Percentiles rank a stretch among this genome's conserved stretches.
These are phyloP conservation scores for Drosophila subquinaria DNA, from an alignment of 2,888 invertebrate genomes.

Conservation along the genomic window DNA sequence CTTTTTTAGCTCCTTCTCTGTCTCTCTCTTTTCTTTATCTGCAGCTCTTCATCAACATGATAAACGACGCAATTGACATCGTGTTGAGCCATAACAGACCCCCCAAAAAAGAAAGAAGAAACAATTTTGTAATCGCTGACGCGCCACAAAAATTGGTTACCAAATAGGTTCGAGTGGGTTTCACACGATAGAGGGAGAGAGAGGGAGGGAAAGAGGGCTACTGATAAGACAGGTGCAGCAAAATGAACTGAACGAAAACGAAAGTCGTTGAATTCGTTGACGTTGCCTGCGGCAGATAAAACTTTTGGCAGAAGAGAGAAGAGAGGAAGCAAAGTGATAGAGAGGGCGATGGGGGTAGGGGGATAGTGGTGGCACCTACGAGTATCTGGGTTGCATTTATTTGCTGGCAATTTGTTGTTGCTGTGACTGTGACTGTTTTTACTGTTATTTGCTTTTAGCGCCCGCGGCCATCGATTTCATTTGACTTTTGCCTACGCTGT, in stretches of 20 bases:
- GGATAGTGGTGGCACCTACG: slow-evolving; percentile 25
- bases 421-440: slow-evolving; percentile 5
- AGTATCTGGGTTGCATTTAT: slow-evolving; percentile 52
- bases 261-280: slow-evolving; percentile 45
- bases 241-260: slow-evolving; percentile 48
- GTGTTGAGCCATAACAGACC: slow-evolving; percentile 47
- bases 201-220: neutral
- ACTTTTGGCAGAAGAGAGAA: slow-evolving; percentile 33
- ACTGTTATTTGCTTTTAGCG: slow-evolving; percentile 51
- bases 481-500: slow-evolving; percentile 53
- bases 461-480: slow-evolving; percentile 57
- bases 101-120: slow-evolving; percentile 17
- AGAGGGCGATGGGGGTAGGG: neutral
- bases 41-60: slow-evolving; percentile 25
- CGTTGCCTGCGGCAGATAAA: slow-evolving; percentile 54
- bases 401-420: slow-evolving; percentile 40
- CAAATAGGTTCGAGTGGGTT: slow-evolving; percentile 51
- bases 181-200: slow-evolving; percentile 1
- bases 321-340: neutral
- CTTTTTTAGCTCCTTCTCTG: neutral
- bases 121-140: slow-evolving; percentile 55
- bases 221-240: slow-evolving; percentile 59
- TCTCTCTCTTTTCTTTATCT: slow-evolving; percentile 1
- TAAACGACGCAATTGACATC: slow-evolving; percentile 60
- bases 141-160: slow-evolving; percentile 52